Base-by-base conservation (phyloP, 1,140 invertebrate genomes). In the Tetragonula clypearis region DNA sequence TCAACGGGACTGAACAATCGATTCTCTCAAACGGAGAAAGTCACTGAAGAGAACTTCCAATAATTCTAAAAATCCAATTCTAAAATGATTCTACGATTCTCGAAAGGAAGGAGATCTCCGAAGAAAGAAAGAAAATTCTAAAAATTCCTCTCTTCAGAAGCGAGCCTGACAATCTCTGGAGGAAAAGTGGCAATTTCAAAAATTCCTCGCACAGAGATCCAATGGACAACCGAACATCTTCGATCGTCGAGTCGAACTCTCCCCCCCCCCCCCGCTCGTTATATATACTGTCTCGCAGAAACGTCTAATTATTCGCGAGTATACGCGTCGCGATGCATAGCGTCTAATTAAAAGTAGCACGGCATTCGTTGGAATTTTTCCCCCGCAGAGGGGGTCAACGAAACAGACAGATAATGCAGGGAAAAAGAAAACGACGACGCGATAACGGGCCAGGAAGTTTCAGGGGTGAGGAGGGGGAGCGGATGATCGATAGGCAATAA, bases 401-500 rank as follows among this genome's bases (percentile, higher is more conserved):
- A 17, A 30, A 56, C n/a, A n/a, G 49, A 56, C 19, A n/a, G 49
- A 58, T 30, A 60, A 80, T 19, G 30, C 23, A 3, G 30, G 55
- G 62, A 60, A 53, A 49, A 65, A 30, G 41, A 41, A 58, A 26
- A 19, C 73, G n/a, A 14, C 35, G n/a, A 76, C 23, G 21, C 74
- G 65, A 19, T 9, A 23, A 26, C 71, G 30, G 21, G 2, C 17
- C 35, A 15, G 65, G 30, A 74, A 75, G 17, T 87, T 68, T 41
- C 30, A 8, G 6, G 6, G 41, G n/a, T n/a, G n/a, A n/a, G 30
- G 30, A 30, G 0, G 41, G 6, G 3, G 65, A 1, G 35, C 65
- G 23, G 12, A 41, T 86, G 84, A 83, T 83, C 79, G 82, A 82
- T 83, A 82, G 85, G 86, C 74, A 87, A 91, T 90, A 87, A 89